These are phyloP conservation scores for Parnassius mnemosyne DNA, from an alignment of 2,888 invertebrate species.

Conservation along the genomic window DNA sequence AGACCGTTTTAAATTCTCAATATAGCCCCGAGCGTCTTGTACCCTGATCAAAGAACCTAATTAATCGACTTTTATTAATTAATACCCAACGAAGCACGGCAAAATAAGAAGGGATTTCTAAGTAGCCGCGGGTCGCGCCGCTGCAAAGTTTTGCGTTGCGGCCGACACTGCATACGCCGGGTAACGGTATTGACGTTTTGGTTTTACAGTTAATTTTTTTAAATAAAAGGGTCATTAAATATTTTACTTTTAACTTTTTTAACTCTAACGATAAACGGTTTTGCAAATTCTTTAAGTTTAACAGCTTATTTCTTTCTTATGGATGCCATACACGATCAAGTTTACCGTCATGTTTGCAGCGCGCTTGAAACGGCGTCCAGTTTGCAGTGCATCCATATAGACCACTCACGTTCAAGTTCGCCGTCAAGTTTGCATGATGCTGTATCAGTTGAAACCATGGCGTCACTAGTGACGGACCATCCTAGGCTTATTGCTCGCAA, in stretches of 20 bases:
- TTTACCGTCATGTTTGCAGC: too few species aligned
- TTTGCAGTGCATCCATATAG: too few species aligned
- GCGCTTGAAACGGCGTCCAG: too few species aligned
- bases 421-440: too few species aligned
- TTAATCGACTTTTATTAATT: slow-evolving; percentile 61
- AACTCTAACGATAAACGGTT: background rate
- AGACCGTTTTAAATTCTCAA: slow-evolving; percentile 63
- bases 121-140: slow-evolving; percentile 35
- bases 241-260: slow-evolving; percentile 10
- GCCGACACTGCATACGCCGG: slow-evolving; percentile 61
- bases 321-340: too few species aligned
- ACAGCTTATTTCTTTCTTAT: too few species aligned
- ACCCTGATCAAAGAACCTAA: slow-evolving; percentile 58
- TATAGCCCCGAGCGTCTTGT: slow-evolving; percentile 53
- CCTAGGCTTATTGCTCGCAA: too few species aligned
- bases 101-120: slow-evolving; percentile 36
- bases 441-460: too few species aligned
- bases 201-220: slow-evolving; percentile 16
- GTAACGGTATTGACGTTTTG: slow-evolving; percentile 48
- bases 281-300: too few species aligned
- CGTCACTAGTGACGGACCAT: too few species aligned
- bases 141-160: slow-evolving; percentile 53
- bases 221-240: slow-evolving; percentile 19
- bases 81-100: slow-evolving; percentile 30
- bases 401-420: too few species aligned